Evolutionary conservation across 2,888 invertebrate genomes (phyloP).

Genomic region (Plebejus anna): DNA sequence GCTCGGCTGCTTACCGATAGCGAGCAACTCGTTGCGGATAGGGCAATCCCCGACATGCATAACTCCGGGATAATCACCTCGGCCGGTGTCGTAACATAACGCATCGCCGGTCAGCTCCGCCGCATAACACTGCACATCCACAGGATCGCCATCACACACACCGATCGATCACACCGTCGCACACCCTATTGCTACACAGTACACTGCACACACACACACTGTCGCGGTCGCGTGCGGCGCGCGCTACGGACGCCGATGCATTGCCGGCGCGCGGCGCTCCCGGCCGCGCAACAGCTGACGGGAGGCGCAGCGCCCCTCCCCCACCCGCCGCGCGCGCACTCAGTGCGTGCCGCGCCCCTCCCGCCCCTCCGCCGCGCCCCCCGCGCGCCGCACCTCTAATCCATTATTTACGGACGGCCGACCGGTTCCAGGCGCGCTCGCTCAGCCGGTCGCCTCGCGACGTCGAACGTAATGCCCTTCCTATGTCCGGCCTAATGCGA

Average conservation of each 20-base stretch:
- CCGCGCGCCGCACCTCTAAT: conserved; percentile 72
- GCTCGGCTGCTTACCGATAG: conserved; percentile 60
- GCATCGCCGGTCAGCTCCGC: conserved; percentile 75
- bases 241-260: conserved; percentile 74
- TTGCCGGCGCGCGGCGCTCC: conserved; percentile 71
- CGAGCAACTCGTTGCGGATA: conserved; percentile 48
- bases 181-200: conserved; percentile 45
- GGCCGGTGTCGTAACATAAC: conserved; percentile 76
- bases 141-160: conserved; percentile 55
- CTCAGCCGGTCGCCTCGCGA: conserved; percentile 65
- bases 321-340: conserved; percentile 57
- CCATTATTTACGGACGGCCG: conserved; percentile 78
- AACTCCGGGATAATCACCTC: conserved; percentile 77
- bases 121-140: conserved; percentile 61
- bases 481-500: conserved; percentile 77
- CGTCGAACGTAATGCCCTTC: conserved; percentile 78
- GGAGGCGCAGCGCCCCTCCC: conserved; percentile 68
- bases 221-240: conserved; percentile 54
- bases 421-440: conserved; percentile 78
- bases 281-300: conserved; percentile 79
- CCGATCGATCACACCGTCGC: conserved; percentile 48
- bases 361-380: conserved; percentile 64
- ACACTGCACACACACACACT: conserved; percentile 47
- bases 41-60: conserved; percentile 51
- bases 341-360: conserved; percentile 71